Evolutionary conservation across 2,113 vertebrate genomes (phyloP), one percentile per base, ranked within the genome.

Genomic region (Tyto alba): DNA sequence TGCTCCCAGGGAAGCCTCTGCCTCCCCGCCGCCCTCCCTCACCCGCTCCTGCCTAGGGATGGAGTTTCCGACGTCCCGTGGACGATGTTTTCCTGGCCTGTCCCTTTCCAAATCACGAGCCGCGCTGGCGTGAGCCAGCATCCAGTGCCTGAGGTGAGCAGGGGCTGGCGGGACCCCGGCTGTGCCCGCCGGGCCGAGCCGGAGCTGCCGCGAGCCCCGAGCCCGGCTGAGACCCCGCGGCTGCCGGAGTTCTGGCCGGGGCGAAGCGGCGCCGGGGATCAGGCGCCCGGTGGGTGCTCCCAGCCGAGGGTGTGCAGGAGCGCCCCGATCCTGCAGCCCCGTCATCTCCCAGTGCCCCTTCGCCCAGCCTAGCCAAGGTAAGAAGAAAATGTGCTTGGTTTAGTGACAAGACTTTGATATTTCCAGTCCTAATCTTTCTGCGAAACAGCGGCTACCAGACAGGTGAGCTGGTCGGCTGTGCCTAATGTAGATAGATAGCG

Each of bases 221-320:
- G 40, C 26, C 52, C 0, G 9, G 43, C 29, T 36, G 38, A 3
- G 1, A 34, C 32, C 56, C 72, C 25, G 3, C 2, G 0, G 45
- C 30, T 40, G 8, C 4, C 13, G 59, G 11, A 41, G 16, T 41
- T 26, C 68, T 57, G 11, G 1, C 5, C 29, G 12, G 30, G 30
- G 30, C 16, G 20, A 47, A 52, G 36, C 2, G 5, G 55, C 2
- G 5, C 30, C 2, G 3, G 34, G 26, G 75, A 56, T 27, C 0
- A 0, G 1, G 7, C 2, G 9, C 20, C 73, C 3, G 3, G 16
- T 26, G 32, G 0, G 3, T 47, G 47, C 15, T 81, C 56, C 75
- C 56, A 56, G 36, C 30, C 0, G 0, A 21, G 23, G 34, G 19
- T 27, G 5, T 13, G 15, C 59, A 21, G 59, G 36, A 32, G 43